Base-by-base conservation (phyloP, 2,113 vertebrate species). In the Antennarius striatus region DNA sequence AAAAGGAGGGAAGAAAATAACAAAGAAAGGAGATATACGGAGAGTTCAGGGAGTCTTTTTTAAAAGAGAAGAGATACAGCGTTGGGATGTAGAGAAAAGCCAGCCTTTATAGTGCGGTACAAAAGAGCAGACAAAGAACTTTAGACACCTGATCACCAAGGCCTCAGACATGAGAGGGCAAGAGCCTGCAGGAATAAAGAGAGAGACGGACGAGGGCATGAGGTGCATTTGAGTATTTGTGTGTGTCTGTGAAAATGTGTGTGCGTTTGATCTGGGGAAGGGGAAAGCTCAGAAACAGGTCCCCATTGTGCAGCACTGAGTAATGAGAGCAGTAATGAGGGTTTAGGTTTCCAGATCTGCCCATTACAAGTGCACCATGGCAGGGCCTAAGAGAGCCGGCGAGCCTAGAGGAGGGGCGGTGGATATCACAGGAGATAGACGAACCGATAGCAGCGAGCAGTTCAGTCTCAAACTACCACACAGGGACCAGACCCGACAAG, bases 301-400 rank as follows among this genome's bases (percentile, higher is more conserved):
- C 65, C 52, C 80, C 79, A 81, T 91, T 90, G 90, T 91, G 80
- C 62, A 66, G 61, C 47, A 6, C 14, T 47, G 80, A 79, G 72
- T 89, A 88, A 91, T 88, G 82, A 90, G 71, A 84, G 78, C 69
- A 64, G 74, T 90, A 91, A 91, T 91, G 86, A 88, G 77, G 87
- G 86, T 77, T 89, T 85, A 71, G 75, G 86, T 91, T 90, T 89
- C 90, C 79, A 83, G 68, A 75, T 71, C 70, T 76, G 81, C 71
- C 64, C 71, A 77, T 79, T 86, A 80, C 80, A 88, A 83, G 79
- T 77, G 77, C 74, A 82, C 69, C 69, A n/a, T 39, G 61, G 62
- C 73, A 43, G 29, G 63, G 52, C 79, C 65, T 39, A 48, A 49
- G 67, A 72, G 82, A 86, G 70, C 60, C 72, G 54, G 51, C 6